A percentile compares a stretch with the other conserved stretches of the same genome.
Conservation (phyloP, 2,113 vertebrate species). For the Riparia riparia region DNA sequence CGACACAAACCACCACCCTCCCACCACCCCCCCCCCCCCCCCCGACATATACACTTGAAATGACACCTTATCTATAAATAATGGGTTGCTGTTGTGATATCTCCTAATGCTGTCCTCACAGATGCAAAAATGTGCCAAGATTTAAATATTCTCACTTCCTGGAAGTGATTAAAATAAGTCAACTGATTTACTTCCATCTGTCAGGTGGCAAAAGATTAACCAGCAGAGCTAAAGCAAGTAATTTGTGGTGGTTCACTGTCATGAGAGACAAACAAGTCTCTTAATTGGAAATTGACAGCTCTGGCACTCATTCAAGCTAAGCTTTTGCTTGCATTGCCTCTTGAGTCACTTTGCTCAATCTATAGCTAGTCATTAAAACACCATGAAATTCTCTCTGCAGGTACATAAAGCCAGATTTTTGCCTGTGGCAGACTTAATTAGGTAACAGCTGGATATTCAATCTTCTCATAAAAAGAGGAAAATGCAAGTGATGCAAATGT, state of each 20-base stretch:
- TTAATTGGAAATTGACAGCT: conserved; percentile 73
- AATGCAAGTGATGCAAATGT: conserved; percentile 42
- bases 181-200: conserved; percentile 67
- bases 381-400: conserved; percentile 73
- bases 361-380: conserved; percentile 73
- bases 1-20: neutral
- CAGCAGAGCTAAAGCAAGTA: conserved; percentile 61
- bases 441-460: conserved; percentile 73
- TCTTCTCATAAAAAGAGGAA: conserved; percentile 58
- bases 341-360: conserved; percentile 46
- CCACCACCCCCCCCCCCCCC: no score
- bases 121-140: conserved; percentile 42
- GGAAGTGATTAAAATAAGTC: conserved; percentile 50
- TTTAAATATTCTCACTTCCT: conserved; percentile 60
- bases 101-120: conserved; percentile 21
- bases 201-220: conserved; percentile 72
- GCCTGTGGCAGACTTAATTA: conserved; percentile 76
- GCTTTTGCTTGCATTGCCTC: conserved; percentile 47
- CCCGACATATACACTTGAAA: neutral
- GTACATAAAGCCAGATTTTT: conserved; percentile 72
- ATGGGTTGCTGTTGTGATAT: neutral
- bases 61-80: conserved; percentile 43
- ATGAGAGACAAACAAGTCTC: conserved; percentile 65
- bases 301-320: conserved; percentile 55
- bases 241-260: conserved; percentile 62